Evolutionary conservation across 2,113 vertebrate genomes (phyloP), one percentile per base, ranked within the genome.

Genomic region (Phocoena sinus): DNA sequence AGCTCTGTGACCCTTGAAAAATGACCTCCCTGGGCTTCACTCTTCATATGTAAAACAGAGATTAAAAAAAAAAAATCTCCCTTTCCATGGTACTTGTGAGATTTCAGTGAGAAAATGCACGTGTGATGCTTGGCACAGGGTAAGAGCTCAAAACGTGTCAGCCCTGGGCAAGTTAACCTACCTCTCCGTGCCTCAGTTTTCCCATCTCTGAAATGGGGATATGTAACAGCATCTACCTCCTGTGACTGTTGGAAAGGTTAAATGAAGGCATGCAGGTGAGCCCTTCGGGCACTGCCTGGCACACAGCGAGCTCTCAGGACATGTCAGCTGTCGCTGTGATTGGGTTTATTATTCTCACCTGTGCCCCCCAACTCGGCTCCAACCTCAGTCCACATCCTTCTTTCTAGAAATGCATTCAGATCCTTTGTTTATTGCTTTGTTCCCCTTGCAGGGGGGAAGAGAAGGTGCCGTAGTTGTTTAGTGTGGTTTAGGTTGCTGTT

Each of bases 341-440:
- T 31, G 38, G 9, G 17, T 33, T 60, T 20, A 11, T 7, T 3
- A 31, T n/a, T 65, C 58, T 33, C 2, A 12, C 5, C 23, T 41
- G 68, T 13, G 33, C 18, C 21, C 65, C 12, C 12, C 17, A 1
- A 2, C 70, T 38, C 33, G n/a, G 25, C 18, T 50, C 85, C 82
- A 44, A 0, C 41, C 18, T 0, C 1, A 1, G 67, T 9, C 26
- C 8, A 1, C 0, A 0, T 9, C 44, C 36, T 71, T 17, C 67
- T 67, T 86, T 68, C 67, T 17, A 31, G 91, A 68, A 58, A 8
- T 2, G 62, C 31, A 17, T 9, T 9, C 36, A 6, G 73, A 33
- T 31, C 67, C n/a, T 73, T 12, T 10, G n/a, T 5, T 1, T 14
- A 12, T 0, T 9, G 56, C 71, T 96, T 31, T 67, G 80, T 10